Conservation (phyloP, 1,140 invertebrate species). For the Brachionus rotundiformis region DNA sequence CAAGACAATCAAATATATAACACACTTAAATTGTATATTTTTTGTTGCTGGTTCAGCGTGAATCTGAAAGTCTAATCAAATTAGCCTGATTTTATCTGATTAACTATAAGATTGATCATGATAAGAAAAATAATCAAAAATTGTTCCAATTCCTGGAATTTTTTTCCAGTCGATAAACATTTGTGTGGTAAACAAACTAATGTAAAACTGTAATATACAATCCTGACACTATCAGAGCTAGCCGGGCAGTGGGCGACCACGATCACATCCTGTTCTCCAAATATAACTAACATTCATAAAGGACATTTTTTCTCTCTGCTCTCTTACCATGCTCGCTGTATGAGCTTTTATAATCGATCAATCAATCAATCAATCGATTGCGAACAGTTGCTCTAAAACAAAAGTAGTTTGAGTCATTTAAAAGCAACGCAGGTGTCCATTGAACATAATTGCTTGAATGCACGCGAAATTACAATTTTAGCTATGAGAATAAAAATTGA, state of each 20-base stretch:
- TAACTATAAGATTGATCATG: neutral
- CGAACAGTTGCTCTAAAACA: conserved; percentile 13
- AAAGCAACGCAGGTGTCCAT: conserved; percentile 38
- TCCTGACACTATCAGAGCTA: neutral
- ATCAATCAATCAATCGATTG: neutral
- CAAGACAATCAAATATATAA: neutral
- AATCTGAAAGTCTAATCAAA: neutral
- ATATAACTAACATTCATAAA: neutral
- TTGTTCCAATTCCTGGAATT: neutral
- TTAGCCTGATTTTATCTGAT: neutral
- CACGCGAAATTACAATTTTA: conserved; percentile 20
- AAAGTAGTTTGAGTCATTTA: neutral
- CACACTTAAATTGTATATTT: neutral
- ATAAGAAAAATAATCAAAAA: conserved; percentile 11
- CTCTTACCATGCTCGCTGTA: neutral
- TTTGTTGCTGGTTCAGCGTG: neutral
- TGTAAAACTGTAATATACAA: neutral
- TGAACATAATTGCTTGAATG: conserved; percentile 12
- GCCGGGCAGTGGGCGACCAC: neutral
- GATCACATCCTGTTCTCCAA: neutral
- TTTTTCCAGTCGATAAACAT: neutral
- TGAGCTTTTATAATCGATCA: conserved; percentile 33
- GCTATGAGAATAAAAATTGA: conserved; percentile 2
- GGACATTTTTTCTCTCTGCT: neutral
- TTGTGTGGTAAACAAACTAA: neutral